Percentiles rank a stretch among this genome's conserved stretches.
Evolutionary conservation across 2,888 invertebrate genomes (phyloP).

Genomic region (Drosophila seclusa): DNA sequence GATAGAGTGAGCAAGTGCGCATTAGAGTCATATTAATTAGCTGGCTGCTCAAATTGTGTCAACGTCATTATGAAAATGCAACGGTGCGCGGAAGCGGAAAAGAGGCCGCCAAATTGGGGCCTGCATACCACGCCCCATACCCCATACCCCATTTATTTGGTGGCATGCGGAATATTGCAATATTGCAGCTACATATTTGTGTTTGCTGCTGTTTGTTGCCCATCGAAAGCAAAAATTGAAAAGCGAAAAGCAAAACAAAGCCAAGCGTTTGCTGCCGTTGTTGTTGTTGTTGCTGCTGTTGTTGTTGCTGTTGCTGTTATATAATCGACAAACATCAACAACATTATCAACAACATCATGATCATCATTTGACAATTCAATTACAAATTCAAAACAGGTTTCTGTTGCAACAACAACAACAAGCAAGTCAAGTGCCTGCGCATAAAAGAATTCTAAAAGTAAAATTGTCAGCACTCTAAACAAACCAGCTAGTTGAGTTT

Average conservation of each 20-base stretch:
- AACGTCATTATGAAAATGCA: slow-evolving; percentile 15
- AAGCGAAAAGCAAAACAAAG: slow-evolving; percentile 53
- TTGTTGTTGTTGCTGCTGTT: neutral
- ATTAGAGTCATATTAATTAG: slow-evolving; percentile 37
- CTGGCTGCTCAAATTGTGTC: slow-evolving; percentile 42
- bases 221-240: slow-evolving; percentile 63
- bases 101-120: slow-evolving; percentile 27
- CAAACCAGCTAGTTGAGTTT: slow-evolving; percentile 17
- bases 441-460: slow-evolving; percentile 48
- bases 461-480: slow-evolving; percentile 50
- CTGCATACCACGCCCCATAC: slow-evolving; percentile 42
- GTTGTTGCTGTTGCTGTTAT: slow-evolving; percentile 43
- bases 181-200: slow-evolving; percentile 19
- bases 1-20: slow-evolving; percentile 1
- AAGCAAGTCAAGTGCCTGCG: slow-evolving; percentile 6
- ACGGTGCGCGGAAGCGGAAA: slow-evolving; percentile 53
- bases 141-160: slow-evolving; percentile 26
- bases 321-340: slow-evolving; percentile 20
- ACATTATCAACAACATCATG: slow-evolving; percentile 6
- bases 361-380: slow-evolving; percentile 46
- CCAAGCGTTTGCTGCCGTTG: slow-evolving; percentile 8
- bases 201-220: slow-evolving; percentile 16
- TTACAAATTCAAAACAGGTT: slow-evolving; percentile 61
- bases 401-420: slow-evolving; percentile 19
- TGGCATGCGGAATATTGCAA: slow-evolving; percentile 47